These are phyloP conservation scores for Rhopalosiphum nymphaeae DNA, from an alignment of 2,888 invertebrate species.

Conservation along the genomic window DNA sequence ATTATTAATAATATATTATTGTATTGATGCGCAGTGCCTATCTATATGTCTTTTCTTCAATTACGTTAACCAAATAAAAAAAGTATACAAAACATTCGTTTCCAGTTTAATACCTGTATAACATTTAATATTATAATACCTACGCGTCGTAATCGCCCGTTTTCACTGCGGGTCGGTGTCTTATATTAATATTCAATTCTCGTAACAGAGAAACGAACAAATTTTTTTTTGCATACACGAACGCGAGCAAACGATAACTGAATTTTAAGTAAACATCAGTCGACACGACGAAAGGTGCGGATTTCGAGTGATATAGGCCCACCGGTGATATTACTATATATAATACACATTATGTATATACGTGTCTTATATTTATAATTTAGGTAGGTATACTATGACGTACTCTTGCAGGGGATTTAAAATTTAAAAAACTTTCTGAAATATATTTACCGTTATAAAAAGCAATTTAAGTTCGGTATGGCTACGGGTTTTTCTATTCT, in stretches of 20 bases:
- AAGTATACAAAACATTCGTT: background rate
- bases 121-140: background rate
- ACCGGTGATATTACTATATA: too few relatives aligned
- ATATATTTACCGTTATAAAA: background rate
- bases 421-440: background rate
- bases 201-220: background rate
- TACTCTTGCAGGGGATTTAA: background rate
- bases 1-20: background rate
- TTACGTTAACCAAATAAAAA: background rate
- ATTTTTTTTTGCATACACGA: background rate
- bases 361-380: background rate
- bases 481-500: background rate
- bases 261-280: background rate
- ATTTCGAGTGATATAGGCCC: background rate
- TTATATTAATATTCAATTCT: background rate
- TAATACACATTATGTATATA: background rate
- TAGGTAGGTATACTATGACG: background rate
- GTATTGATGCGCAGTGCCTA: background rate
- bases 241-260: background rate
- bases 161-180: background rate
- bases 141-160: background rate
- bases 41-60: background rate
- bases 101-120: background rate
- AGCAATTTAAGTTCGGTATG: background rate
- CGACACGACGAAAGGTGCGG: background rate